Conservation (phyloP, 2,113 vertebrate species). For the Percopsis transmontana region DNA sequence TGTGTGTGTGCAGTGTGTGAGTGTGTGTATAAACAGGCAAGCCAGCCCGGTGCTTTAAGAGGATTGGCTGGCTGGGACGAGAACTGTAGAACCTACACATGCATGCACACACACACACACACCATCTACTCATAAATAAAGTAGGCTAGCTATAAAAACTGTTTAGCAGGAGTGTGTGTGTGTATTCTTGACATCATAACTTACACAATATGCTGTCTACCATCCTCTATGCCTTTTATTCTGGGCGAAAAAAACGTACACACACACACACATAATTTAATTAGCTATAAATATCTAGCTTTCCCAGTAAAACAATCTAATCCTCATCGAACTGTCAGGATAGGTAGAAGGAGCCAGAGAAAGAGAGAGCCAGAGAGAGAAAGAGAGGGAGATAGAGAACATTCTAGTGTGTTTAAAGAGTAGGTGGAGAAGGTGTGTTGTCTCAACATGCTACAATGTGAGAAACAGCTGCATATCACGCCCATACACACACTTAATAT, state of each 20-base stretch:
- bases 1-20: neutral
- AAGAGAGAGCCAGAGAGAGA: neutral
- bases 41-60: conserved; percentile 40
- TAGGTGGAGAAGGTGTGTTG: neutral
- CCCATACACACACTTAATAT: no score
- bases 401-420: neutral
- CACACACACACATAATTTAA: conserved; percentile 47
- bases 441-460: neutral
- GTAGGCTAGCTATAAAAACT: no score
- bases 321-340: conserved; percentile 35
- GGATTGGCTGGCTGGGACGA: conserved; percentile 36
- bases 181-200: neutral
- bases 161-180: no score
- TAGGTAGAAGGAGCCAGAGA: conserved; percentile 8
- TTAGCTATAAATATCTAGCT: conserved; percentile 67
- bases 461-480: neutral
- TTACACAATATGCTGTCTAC: neutral
- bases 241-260: neutral
- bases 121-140: neutral
- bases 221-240: neutral
- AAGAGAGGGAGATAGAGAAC: conserved; percentile 10
- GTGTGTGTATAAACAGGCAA: neutral
- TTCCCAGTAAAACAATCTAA: conserved; percentile 50
- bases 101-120: neutral
- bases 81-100: conserved; percentile 10